A percentile compares a stretch with the other conserved stretches of the same genome.
These are phyloP conservation scores for Lacerta viridis DNA, from an alignment of 2,797 vertebrate species.

Conservation along the genomic window DNA sequence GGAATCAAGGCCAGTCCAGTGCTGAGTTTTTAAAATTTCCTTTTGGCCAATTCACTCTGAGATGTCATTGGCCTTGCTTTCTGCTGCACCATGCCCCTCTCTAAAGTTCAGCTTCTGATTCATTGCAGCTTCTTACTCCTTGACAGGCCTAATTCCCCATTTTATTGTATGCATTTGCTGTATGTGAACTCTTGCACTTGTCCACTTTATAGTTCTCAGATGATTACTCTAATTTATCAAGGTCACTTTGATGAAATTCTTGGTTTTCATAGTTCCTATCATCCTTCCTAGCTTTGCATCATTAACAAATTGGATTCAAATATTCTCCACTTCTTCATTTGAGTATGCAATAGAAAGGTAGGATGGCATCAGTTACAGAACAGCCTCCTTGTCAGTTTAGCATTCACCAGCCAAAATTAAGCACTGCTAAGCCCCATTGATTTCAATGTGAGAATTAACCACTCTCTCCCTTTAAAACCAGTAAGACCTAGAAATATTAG, in stretches of 20 bases:
- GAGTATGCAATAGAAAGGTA: background rate
- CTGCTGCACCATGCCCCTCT: background rate
- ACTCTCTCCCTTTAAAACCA: background rate
- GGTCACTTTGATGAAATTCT: slow-evolving; percentile 8
- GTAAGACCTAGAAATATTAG: background rate
- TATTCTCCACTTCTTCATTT: background rate
- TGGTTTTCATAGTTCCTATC: background rate
- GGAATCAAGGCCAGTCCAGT: background rate
- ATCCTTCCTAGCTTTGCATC: background rate
- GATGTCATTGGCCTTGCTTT: background rate
- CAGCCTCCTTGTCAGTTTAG: background rate
- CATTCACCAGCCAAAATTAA: background rate
- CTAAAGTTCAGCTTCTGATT: background rate
- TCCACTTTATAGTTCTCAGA: slow-evolving; percentile 1
- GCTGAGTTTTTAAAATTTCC: background rate
- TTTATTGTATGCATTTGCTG: slow-evolving; percentile 10
- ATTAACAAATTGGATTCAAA: background rate
- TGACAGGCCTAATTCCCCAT: slow-evolving; percentile 11
- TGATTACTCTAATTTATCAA: slow-evolving; percentile 22
- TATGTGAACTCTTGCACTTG: slow-evolving; percentile 2
- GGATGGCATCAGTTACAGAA: background rate
- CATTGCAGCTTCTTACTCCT: slow-evolving; percentile 10
- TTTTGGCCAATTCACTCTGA: background rate
- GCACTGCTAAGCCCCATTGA: background rate
- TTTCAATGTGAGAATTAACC: background rate